Base-by-base conservation (phyloP, 1,140 invertebrate genomes). In the Psix sp. region DNA sequence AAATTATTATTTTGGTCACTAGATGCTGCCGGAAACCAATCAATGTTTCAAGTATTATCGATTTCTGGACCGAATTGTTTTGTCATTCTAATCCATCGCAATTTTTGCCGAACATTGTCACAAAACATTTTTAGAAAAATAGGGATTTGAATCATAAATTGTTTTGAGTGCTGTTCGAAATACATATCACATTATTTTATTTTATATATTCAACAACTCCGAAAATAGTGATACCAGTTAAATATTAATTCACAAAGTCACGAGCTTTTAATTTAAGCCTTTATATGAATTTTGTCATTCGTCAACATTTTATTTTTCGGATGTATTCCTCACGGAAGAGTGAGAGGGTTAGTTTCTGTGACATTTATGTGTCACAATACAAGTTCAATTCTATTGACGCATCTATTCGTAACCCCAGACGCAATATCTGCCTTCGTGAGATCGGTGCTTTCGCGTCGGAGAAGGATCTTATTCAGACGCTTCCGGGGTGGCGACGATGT, bases 381-480 rank as follows among this genome's bases (percentile, higher is more conserved):
- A 81, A 72, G 66, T 60, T 66, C 80, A 82, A 87, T 84, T 80
- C 80, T 77, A 76, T 78, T 80, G 79, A 82, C 82, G 84, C 80
- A 77, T 79, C 79, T 78, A 80, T 82, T 83, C 79, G 67, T 67
- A 74, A 71, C 73, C 73, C 57, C 71, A 67, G 63, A 70, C 60
- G 67, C 68, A 76, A 76, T 78, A 74, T 77, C 73, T 74, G 66
- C 57, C 63, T 56, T 49, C 54, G 20, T 15, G 70, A 79, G 79
- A 84, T 82, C 80, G 77, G 77, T 75, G 67, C 40, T 77, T 81
- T 40, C 51, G 48, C 71, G 70, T 48, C 48, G 59, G 33, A 70
- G 71, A 63, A 71, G 77, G 74, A 80, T 82, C 79, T 80, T 79
- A 79, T 84, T 82, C 80, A 81, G 72, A 63, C 60, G 63, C 72